These are phyloP conservation scores for Lates calcarifer DNA, from an alignment of 2,113 vertebrate species.

Conservation along the genomic window DNA sequence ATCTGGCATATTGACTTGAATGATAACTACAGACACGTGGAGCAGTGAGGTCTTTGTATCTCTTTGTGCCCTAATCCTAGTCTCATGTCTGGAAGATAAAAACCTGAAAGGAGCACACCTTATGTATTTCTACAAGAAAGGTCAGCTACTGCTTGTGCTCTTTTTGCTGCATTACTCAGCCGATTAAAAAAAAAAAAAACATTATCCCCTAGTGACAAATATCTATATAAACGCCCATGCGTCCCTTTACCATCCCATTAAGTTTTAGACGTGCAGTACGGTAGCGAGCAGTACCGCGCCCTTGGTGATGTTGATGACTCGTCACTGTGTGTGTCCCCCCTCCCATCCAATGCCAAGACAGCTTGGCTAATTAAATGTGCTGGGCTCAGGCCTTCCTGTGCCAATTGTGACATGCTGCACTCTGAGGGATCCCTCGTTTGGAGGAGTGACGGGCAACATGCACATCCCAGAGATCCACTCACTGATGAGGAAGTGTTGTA, in stretches of 20 bases:
- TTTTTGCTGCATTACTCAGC: constrained; percentile 25
- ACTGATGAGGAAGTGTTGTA: background rate
- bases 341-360: constrained; percentile 72
- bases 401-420: constrained; percentile 71
- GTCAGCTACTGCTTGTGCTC: constrained; percentile 14
- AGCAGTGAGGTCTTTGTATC: background rate
- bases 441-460: constrained; percentile 25
- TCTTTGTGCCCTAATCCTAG: background rate
- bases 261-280: constrained; percentile 52
- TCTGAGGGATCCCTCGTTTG: constrained; percentile 61
- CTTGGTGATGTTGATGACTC: constrained; percentile 73
- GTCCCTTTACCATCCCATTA: constrained; percentile 20
- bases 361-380: constrained; percentile 73
- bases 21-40: constrained; percentile 46
- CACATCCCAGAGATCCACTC: constrained; percentile 14
- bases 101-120: constrained; percentile 20
- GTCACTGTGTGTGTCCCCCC: constrained; percentile 63
- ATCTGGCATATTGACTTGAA: constrained; percentile 57
- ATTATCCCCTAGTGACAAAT: background rate
- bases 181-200: background rate
- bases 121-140: background rate
- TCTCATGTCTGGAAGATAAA: background rate
- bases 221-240: constrained; percentile 1
- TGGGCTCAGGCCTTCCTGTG: constrained; percentile 65
- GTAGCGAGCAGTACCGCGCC: constrained; percentile 61